A percentile compares a stretch with the other conserved stretches of the same genome.
These are phyloP conservation scores for Creontiades dilutus DNA, from an alignment of 2,888 invertebrate genomes.

Conservation along the genomic window DNA sequence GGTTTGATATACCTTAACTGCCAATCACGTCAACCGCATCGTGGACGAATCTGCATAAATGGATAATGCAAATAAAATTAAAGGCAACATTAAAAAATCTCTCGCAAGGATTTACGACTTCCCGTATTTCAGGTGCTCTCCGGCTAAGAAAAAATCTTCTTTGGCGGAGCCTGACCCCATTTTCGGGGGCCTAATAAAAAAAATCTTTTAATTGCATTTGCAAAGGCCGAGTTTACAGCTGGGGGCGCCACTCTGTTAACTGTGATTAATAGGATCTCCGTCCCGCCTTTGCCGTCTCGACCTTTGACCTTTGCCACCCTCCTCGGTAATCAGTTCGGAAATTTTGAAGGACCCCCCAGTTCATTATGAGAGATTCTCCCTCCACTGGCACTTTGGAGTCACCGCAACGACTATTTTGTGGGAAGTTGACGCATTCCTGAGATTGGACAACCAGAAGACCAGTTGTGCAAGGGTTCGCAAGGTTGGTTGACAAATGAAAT, in stretches of 20 bases:
- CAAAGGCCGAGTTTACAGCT: not conserved
- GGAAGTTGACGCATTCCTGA: no score
- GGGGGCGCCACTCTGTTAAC: constrained; percentile 27
- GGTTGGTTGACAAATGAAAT: no score
- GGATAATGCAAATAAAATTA: not conserved
- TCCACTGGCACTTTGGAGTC: no score
- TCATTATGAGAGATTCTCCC: no score
- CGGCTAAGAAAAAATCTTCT: not conserved
- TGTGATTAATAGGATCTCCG: constrained; percentile 28
- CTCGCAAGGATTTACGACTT: constrained; percentile 5
- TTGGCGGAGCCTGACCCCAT: constrained; percentile 8
- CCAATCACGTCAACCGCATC: no score
- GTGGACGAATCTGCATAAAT: no score
- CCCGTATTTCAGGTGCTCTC: not conserved
- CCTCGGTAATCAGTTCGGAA: not conserved
- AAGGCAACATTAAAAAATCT: not conserved
- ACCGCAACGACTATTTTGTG: no score
- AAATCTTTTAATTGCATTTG: constrained; percentile 21
- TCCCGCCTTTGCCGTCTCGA: not conserved
- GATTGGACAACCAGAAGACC: no score
- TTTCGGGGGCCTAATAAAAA: not conserved
- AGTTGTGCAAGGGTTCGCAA: no score
- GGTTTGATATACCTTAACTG: no score
- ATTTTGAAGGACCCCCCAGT: not conserved
- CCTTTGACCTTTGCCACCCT: not conserved